phyloP scores from a whole-genome alignment of 1,140 invertebrate genomes.

The Halyomorpha halys region DNA sequence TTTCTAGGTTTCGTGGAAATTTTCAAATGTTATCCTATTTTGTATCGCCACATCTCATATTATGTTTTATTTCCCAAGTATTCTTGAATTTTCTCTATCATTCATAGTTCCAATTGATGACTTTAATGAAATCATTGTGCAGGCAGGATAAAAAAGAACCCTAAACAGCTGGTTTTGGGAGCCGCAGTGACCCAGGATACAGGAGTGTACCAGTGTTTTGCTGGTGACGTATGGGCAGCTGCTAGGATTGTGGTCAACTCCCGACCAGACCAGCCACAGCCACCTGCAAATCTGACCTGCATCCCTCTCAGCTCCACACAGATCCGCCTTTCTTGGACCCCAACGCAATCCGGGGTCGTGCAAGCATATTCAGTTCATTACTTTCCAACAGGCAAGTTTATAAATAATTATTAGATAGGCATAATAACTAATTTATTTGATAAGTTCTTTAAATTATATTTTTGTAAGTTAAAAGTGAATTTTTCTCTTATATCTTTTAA shows the following conservation, averaged over 20 bases:
- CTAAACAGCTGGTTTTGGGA: conserved; percentile 47
- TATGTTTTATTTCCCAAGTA: too few species aligned
- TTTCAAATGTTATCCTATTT: too few species aligned
- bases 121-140: neutral
- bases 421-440: too few species aligned
- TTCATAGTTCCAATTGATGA: neutral
- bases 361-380: conserved; percentile 53
- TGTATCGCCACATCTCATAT: too few species aligned
- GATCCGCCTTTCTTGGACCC: conserved; percentile 46
- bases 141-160: conserved; percentile 44
- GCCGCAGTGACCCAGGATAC: conserved; percentile 54
- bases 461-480: too few species aligned
- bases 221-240: conserved; percentile 52
- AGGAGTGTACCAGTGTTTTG: conserved; percentile 67
- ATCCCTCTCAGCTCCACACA: conserved; percentile 42
- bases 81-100: too few species aligned
- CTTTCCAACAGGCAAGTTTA: conserved; percentile 43
- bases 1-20: too few species aligned
- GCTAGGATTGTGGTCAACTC: conserved; percentile 44
- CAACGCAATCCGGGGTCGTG: conserved; percentile 30
- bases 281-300: conserved; percentile 47
- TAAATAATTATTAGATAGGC: too few species aligned
- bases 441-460: too few species aligned
- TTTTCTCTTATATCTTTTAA: too few species aligned
- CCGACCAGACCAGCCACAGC: conserved; percentile 43